Conservation (phyloP, 2,888 invertebrate genomes). For the Erebia aethiops region DNA sequence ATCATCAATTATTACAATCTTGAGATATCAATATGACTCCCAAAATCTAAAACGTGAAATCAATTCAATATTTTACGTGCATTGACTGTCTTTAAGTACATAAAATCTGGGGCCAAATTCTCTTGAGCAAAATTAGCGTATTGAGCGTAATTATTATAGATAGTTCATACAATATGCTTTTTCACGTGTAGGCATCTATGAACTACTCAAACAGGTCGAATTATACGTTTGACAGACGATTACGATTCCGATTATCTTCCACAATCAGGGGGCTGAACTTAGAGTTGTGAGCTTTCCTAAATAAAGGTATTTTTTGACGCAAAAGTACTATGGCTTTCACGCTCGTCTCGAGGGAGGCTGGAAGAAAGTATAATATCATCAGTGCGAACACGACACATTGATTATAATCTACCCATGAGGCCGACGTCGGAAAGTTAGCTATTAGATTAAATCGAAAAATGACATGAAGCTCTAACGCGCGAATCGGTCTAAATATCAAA, state of each 20-base stretch:
- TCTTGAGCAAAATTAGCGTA: too few species aligned
- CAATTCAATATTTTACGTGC: too few species aligned
- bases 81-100: not conserved
- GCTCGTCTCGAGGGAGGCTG: conserved; percentile 36
- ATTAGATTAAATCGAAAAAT: not conserved
- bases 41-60: too few species aligned
- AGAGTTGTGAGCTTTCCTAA: not conserved
- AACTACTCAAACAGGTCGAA: too few species aligned
- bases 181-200: too few species aligned
- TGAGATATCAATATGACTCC: too few species aligned
- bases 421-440: conserved; percentile 21
- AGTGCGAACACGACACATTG: conserved; percentile 44
- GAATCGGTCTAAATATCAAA: not conserved
- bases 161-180: too few species aligned
- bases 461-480: not conserved
- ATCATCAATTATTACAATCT: too few species aligned
- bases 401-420: conserved; percentile 43
- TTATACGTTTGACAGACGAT: too few species aligned
- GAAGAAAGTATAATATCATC: conserved; percentile 46
- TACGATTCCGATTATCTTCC: too few species aligned
- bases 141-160: too few species aligned
- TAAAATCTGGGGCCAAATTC: not conserved
- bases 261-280: not conserved
- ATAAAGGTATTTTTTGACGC: conserved; percentile 24
- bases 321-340: conserved; percentile 33